Conservation (phyloP, 2,113 vertebrate species). For the Xenopus laevis region DNA sequence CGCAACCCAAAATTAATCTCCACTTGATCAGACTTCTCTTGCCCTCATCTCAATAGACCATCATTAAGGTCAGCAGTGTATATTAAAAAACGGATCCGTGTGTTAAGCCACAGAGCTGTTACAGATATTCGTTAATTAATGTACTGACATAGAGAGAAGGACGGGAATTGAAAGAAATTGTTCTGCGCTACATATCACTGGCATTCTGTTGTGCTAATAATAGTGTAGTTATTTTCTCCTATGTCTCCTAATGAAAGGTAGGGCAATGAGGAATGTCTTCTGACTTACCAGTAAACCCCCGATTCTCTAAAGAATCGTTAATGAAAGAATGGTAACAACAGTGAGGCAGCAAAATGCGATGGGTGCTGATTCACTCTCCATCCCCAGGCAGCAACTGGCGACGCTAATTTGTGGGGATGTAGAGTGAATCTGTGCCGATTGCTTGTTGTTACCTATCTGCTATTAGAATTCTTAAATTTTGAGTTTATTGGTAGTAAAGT, state of each 20-base stretch:
- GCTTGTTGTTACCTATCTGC: too few relatives aligned
- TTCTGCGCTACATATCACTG: not conserved
- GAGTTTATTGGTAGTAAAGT: too few relatives aligned
- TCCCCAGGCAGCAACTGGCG: too few relatives aligned
- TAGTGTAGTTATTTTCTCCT: not conserved
- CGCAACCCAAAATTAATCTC: conserved; percentile 85
- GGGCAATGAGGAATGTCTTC: not conserved
- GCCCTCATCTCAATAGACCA: conserved; percentile 82
- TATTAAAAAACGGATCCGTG: conserved; percentile 69
- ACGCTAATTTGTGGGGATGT: too few relatives aligned
- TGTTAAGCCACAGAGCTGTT: conserved; percentile 21
- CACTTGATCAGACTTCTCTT: conserved; percentile 82
- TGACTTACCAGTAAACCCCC: too few relatives aligned
- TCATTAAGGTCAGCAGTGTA: conserved; percentile 82
- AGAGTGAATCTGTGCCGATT: too few relatives aligned
- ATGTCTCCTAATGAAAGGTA: not conserved
- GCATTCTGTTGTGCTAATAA: conserved; percentile 5
- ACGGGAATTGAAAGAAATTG: conserved; percentile 15
- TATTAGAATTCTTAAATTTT: too few relatives aligned
- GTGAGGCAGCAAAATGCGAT: too few relatives aligned
- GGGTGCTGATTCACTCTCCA: too few relatives aligned
- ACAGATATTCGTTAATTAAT: conserved; percentile 33
- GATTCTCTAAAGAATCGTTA: too few relatives aligned
- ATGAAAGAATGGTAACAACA: not conserved
- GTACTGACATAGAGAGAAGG: conserved; percentile 4